Evolutionary conservation across 2,113 vertebrate genomes (phyloP), one percentile per base, ranked within the genome.

Genomic region (Pedetes capensis): DNA sequence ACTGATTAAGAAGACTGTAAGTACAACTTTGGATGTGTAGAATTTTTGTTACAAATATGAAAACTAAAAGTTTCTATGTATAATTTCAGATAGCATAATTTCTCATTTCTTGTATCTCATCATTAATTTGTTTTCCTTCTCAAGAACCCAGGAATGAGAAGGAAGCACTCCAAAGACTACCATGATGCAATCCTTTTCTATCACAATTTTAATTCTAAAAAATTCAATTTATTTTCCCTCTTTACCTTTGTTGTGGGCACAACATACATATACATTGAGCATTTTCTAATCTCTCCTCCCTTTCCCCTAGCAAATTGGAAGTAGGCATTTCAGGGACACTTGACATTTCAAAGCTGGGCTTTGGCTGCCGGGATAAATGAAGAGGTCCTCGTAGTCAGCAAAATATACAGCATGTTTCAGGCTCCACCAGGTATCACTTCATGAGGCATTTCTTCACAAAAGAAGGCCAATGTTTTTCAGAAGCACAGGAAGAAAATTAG

Each of bases 301-400:
- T 34, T 69, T 75, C 29, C 8, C 8, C 55, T n/a, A 81, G 68
- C 23, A 76, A 81, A 71, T 63, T 87, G n/a, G 66, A 87, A 79
- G 27, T 8, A 39, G 14, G 44, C 49, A 37, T 51, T 68, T 25
- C 12, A n/a, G 53, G 68, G 76, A 55, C 14, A 63, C 78, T 88
- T 91, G 90, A 63, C 78, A 93, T 97, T 91, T 89, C 23, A 81
- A 83, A 85, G 37, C 64, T 61, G 6, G 20, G 5, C n/a, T 93
- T 57, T 59, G 34, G 47, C 44, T 86, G 5, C 59, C 12, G 22
- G 53, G 23, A 81, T 64, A 55, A 88, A 76, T 57, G 29, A 9
- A 11, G 59, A 75, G 8, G 22, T 34, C 39, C 12, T 53, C 20
- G 10, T 1, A 61, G n/a, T 63, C 16, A 3, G 27, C 61, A 20